Evolutionary conservation across 2,888 invertebrate species (phyloP).

Genomic region (Euclidia mi): DNA sequence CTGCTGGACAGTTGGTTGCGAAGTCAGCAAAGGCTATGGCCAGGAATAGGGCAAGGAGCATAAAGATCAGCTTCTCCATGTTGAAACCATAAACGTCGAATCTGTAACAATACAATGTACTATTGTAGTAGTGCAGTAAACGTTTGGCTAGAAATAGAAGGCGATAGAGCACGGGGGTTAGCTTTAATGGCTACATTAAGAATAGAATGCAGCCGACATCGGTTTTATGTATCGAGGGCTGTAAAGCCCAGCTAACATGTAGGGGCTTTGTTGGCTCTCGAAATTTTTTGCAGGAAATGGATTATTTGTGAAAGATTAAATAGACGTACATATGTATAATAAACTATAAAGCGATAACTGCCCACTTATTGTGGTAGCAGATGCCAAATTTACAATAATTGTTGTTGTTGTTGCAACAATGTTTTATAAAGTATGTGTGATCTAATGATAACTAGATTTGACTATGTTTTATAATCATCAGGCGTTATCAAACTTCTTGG

Average conservation of each 20-base stretch:
- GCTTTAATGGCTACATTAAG: constrained; percentile 70
- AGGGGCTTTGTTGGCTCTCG: constrained; percentile 53
- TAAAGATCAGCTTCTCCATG: constrained; percentile 74
- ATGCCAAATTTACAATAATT: too few relatives aligned
- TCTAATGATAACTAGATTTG: too few relatives aligned
- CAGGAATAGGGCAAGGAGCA: constrained; percentile 68
- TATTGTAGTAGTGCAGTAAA: constrained; percentile 56
- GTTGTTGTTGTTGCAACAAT: too few relatives aligned
- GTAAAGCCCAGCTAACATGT: constrained; percentile 64
- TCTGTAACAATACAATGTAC: constrained; percentile 76
- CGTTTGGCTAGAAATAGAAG: constrained; percentile 64
- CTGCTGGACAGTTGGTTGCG: constrained; percentile 90
- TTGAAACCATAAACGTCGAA: constrained; percentile 58
- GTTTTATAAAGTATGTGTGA: too few relatives aligned
- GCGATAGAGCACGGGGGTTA: constrained; percentile 64
- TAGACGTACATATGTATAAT: constrained; percentile 26
- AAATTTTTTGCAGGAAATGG: too few relatives aligned
- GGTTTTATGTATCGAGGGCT: constrained; percentile 70
- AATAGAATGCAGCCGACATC: constrained; percentile 62
- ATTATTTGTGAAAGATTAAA: constrained; percentile 46
- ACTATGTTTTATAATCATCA: too few relatives aligned
- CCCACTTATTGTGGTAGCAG: too few relatives aligned
- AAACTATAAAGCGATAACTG: too few relatives aligned
- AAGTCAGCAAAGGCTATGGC: constrained; percentile 83
- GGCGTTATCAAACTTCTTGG: too few relatives aligned